Evolutionary conservation across 2,888 invertebrate species (phyloP).

Genomic region (Brenthis daphne): DNA sequence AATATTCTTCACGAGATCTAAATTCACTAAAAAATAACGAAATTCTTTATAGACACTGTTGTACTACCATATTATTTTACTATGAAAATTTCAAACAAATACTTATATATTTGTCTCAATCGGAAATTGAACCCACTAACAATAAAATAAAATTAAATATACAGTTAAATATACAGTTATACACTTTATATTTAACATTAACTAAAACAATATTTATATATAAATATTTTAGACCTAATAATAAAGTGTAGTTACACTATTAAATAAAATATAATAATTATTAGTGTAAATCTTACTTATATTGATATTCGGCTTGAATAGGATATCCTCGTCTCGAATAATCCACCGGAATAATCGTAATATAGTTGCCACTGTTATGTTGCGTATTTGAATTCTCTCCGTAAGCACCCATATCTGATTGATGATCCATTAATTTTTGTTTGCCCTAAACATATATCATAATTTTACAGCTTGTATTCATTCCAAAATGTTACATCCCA

Average conservation of each 20-base stretch:
- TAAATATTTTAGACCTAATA: too few relatives aligned
- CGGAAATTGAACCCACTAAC: neutral
- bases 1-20: slow-evolving; percentile 76
- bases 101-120: neutral
- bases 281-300: slow-evolving; percentile 67
- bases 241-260: too few relatives aligned
- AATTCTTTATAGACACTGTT: too few relatives aligned
- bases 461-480: neutral
- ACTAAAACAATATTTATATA: too few relatives aligned
- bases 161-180: too few relatives aligned
- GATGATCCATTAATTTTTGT: slow-evolving; percentile 66
- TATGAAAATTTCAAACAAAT: too few relatives aligned
- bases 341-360: slow-evolving; percentile 83
- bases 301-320: slow-evolving; percentile 82
- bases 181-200: too few relatives aligned
- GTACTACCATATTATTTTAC: too few relatives aligned
- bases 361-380: slow-evolving; percentile 76
- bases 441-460: slow-evolving; percentile 28
- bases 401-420: slow-evolving; percentile 75
- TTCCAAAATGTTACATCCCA: neutral
- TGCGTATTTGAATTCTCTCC: slow-evolving; percentile 76
- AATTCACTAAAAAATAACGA: slow-evolving; percentile 62
- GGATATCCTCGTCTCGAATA: slow-evolving; percentile 81
- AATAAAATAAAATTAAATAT: too few relatives aligned
- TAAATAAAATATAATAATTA: neutral